Conservation (phyloP, 1,140 invertebrate genomes). For the Drosophila persimilis region DNA sequence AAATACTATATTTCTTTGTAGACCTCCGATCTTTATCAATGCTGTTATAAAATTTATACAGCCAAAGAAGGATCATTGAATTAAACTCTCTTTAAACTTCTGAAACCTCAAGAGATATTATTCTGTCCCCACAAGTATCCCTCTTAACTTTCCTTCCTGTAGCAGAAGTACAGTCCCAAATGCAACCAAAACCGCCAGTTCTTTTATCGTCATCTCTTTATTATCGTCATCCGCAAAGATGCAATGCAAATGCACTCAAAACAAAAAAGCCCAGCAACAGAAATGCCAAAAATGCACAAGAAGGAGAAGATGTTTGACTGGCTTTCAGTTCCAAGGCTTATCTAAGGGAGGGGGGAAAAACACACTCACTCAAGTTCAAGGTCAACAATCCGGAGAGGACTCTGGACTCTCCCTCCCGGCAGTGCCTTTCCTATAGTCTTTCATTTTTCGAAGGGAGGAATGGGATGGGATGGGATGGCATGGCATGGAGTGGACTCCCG, state of each 20-base stretch:
- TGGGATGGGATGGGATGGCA: neutral
- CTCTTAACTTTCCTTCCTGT: neutral
- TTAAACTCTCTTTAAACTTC: neutral
- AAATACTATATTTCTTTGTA: too few relatives aligned
- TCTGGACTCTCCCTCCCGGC: neutral
- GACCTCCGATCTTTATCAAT: too few relatives aligned
- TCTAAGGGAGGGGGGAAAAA: neutral
- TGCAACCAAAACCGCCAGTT: neutral
- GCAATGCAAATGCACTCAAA: slow-evolving; percentile 33
- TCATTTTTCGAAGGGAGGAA: neutral
- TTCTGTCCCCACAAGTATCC: neutral
- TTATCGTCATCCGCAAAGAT: neutral
- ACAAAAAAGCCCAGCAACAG: slow-evolving; percentile 11
- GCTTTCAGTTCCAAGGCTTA: neutral
- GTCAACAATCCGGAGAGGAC: slow-evolving; percentile 45
- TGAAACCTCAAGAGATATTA: neutral
- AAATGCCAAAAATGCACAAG: too few relatives aligned
- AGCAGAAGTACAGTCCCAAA: slow-evolving; percentile 30
- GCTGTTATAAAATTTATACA: too few relatives aligned
- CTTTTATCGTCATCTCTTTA: neutral
- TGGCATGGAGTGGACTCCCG: neutral
- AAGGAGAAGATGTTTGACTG: slow-evolving; percentile 16
- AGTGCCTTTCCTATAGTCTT: slow-evolving; percentile 15
- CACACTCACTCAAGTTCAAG: slow-evolving; percentile 67
- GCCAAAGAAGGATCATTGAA: too few relatives aligned